These are phyloP conservation scores for Entomobrya multifasciata DNA, from an alignment of 2,888 invertebrate genomes.

Conservation along the genomic window DNA sequence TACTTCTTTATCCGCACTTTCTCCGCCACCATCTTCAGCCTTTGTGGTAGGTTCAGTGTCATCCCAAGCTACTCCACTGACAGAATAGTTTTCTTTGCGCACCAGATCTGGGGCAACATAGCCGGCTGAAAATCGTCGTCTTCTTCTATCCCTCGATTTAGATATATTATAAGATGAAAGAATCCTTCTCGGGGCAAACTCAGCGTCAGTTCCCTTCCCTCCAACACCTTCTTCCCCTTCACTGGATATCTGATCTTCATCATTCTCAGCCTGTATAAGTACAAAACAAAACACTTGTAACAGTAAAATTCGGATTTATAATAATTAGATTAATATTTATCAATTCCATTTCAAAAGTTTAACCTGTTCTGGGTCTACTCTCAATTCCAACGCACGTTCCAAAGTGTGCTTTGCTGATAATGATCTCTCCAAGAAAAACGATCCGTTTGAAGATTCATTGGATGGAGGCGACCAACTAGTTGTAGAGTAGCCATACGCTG, in stretches of 20 bases:
- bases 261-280: slow-evolving; percentile 74
- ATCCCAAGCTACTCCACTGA: slow-evolving; percentile 50
- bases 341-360: slow-evolving; percentile 3
- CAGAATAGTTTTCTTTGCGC: slow-evolving; percentile 29
- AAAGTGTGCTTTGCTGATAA: slow-evolving; percentile 95
- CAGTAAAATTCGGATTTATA: background rate
- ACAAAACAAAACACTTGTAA: background rate
- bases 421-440: slow-evolving; percentile 94
- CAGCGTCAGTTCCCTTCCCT: too few relatives aligned
- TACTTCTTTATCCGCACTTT: slow-evolving; percentile 8
- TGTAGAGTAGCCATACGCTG: slow-evolving; percentile 75
- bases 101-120: slow-evolving; percentile 26
- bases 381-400: slow-evolving; percentile 88
- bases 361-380: slow-evolving; percentile 85
- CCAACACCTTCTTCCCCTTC: slow-evolving; percentile 79
- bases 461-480: slow-evolving; percentile 91
- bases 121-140: background rate
- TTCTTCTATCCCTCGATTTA: slow-evolving; percentile 1
- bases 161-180: background rate
- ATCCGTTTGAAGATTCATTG: slow-evolving; percentile 95
- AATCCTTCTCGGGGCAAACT: background rate
- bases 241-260: slow-evolving; percentile 78
- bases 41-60: slow-evolving; percentile 46
- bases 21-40: slow-evolving; percentile 10
- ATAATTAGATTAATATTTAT: background rate